Evolutionary conservation across 2,113 vertebrate genomes (phyloP).

Genomic region (Scatophagus argus): DNA sequence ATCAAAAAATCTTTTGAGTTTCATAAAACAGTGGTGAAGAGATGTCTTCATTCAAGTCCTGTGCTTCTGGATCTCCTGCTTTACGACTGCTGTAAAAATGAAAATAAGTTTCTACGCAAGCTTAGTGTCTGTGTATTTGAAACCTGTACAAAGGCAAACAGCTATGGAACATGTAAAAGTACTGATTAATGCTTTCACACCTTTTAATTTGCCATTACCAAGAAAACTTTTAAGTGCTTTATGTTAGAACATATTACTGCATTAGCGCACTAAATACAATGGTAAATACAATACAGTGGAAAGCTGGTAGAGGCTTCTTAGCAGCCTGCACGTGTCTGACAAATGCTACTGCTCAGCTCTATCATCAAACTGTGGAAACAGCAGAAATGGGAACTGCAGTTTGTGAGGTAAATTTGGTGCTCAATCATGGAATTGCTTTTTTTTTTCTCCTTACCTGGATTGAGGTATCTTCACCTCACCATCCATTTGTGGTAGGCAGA

Average conservation of each 20-base stretch:
- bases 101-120: not conserved
- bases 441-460: not conserved
- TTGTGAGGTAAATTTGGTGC: not conserved
- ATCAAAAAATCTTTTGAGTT: constrained; percentile 55
- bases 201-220: constrained; percentile 21
- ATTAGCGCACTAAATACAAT: too few species aligned
- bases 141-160: not conserved
- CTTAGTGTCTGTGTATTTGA: not conserved
- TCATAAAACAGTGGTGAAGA: constrained; percentile 34
- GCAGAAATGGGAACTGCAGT: not conserved
- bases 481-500: constrained; percentile 5
- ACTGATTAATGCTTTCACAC: too few species aligned
- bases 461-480: constrained; percentile 2
- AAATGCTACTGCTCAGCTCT: too few species aligned
- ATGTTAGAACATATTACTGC: not conserved
- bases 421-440: not conserved
- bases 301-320: not conserved
- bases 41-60: constrained; percentile 35
- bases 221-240: too few species aligned
- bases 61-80: constrained; percentile 12
- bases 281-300: not conserved
- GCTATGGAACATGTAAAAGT: constrained; percentile 1
- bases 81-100: not conserved
- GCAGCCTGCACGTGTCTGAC: not conserved
- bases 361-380: not conserved